Evolutionary conservation across 2,888 invertebrate species (phyloP).

Genomic region (Lissocephala sabroskyi): DNA sequence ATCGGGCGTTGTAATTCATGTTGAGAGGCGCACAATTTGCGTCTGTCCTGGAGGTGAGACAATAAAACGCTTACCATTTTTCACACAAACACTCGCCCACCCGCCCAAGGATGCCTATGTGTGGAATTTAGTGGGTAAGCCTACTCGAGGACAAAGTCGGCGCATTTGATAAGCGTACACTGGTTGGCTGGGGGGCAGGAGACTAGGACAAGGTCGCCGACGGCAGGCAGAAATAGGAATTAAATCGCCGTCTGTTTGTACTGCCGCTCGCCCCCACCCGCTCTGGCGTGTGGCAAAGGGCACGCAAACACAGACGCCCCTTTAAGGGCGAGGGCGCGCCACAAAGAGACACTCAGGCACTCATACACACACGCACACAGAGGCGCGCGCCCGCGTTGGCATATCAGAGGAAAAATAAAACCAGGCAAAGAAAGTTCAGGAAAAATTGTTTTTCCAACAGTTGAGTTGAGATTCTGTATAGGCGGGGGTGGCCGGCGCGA

Average conservation of each 20-base stretch:
- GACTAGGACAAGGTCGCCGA: conserved; percentile 69
- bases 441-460: conserved; percentile 55
- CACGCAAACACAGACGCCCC: conserved; percentile 34
- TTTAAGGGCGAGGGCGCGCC: not conserved
- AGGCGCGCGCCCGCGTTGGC: too few species aligned
- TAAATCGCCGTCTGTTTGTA: not conserved
- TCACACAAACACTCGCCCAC: too few species aligned
- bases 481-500: conserved; percentile 13
- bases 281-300: conserved; percentile 35
- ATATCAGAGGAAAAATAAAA: conserved; percentile 32
- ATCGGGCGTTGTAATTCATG: conserved; percentile 56
- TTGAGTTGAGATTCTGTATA: conserved; percentile 48
- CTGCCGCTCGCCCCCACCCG: not conserved
- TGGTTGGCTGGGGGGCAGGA: conserved; percentile 21
- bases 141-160: too few species aligned
- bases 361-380: not conserved
- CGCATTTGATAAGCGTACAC: not conserved
- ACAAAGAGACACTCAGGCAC: not conserved
- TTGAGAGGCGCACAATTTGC: conserved; percentile 52
- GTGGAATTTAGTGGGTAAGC: not conserved
- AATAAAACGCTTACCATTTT: conserved; percentile 37
- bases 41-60: conserved; percentile 39
- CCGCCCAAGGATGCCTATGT: too few species aligned
- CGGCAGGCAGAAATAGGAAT: conserved; percentile 16
- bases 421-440: conserved; percentile 37